A percentile compares a stretch with the other conserved stretches of the same genome.
phyloP scores from a whole-genome alignment of 2,113 vertebrate species.

The Carollia perspicillata region DNA sequence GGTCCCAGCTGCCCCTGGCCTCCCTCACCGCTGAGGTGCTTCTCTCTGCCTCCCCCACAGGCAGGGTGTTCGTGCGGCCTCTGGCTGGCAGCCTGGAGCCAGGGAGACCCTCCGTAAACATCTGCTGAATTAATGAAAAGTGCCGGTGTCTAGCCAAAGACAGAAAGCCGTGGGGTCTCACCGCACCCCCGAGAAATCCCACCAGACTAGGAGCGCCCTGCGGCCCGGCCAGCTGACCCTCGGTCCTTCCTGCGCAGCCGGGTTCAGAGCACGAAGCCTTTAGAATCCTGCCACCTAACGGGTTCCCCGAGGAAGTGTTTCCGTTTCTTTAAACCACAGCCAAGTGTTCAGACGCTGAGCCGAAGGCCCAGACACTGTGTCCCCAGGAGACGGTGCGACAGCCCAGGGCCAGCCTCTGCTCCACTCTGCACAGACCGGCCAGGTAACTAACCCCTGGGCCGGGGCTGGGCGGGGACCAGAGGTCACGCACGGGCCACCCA shows the following conservation, averaged over 20 bases:
- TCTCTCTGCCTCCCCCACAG: background rate
- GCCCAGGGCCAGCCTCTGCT: background rate
- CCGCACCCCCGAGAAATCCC: background rate
- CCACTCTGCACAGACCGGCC: background rate
- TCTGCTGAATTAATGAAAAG: background rate
- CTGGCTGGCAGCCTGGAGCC: background rate
- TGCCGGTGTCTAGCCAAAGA: no score
- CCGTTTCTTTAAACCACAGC: background rate
- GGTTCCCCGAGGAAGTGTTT: background rate
- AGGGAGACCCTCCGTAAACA: background rate
- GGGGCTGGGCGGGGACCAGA: background rate
- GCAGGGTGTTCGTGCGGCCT: rapidly evolving
- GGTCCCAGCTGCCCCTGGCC: background rate
- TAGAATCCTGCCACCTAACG: conserved; percentile 49
- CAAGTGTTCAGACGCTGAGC: background rate
- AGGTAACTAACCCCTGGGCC: background rate
- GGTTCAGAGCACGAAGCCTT: background rate
- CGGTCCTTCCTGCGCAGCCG: background rate
- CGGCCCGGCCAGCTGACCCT: background rate
- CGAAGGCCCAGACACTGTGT: background rate
- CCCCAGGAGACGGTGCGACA: rapidly evolving
- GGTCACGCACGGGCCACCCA: no score
- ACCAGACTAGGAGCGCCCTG: no score
- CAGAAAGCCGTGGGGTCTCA: no score
- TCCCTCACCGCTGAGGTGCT: background rate